Base-by-base conservation (phyloP, 2,797 vertebrate species). In the Sardinella longiceps region DNA sequence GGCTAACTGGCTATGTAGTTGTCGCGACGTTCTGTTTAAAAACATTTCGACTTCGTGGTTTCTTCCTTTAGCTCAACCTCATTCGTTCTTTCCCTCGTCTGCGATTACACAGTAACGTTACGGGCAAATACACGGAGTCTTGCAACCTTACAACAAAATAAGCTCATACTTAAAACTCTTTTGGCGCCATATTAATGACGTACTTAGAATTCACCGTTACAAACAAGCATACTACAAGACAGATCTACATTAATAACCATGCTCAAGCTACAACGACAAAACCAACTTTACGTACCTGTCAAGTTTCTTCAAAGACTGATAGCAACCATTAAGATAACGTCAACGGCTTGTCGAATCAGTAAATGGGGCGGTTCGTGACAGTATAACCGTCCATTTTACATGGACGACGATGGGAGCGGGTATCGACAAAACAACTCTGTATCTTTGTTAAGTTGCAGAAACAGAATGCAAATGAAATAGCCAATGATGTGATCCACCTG, bases 121-220 rank as follows among this genome's bases (percentile, higher is more conserved):
- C 51, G 91, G 90, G 90, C 93, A 88, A 83, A 83, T 70, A 83
- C 80, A 53, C 83, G 60, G 88, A 87, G 83, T 92, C 88, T 87
- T 81, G 87, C 90, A 90, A 85, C 86, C 89, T 90, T 82, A 89
- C 90, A 91, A 91, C 89, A 86, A 93, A 91, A 93, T 89, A 92
- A 91, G 93, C 94, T 94, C 94, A 94, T 92, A 95, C 95, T 97
- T 95, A 94, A 94, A 97, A 96, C 95, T 96, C 96, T 97, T 98
- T 98, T 98, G 97, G 97, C 97, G 97, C 97, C 97, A 98, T 98
- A 97, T 98, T 97, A 98, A 98, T 99, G 97, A 97, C 98, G 97
- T 98, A 99, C 97, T 98, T 98, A 96, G 96, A 97, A 98, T 97
- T 97, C 96, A 93, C 92, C 94, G 96, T 94, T 94, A 95, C 94